phyloP scores from a whole-genome alignment of 2,797 vertebrate species.

The Girardinus metallicus region DNA sequence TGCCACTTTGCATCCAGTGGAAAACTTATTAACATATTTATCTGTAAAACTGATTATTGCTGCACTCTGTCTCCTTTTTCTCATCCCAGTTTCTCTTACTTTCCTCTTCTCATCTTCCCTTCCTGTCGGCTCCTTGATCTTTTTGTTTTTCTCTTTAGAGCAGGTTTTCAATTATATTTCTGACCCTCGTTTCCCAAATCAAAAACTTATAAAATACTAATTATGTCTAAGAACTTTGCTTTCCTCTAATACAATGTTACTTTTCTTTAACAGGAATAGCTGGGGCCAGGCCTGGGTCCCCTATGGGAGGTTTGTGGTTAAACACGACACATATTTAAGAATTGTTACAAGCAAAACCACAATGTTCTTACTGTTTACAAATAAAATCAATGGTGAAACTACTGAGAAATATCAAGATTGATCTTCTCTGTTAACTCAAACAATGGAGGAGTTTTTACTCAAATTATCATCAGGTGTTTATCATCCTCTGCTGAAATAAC shows the following conservation, averaged over 20 bases:
- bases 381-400: not conserved
- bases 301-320: not conserved
- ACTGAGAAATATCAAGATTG: not conserved
- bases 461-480: not conserved
- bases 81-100: no score
- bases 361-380: not conserved
- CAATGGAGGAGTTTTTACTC: not conserved
- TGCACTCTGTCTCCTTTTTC: no score
- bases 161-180: no score
- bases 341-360: not conserved
- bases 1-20: no score
- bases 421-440: not conserved
- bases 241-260: not conserved
- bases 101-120: no score
- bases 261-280: not conserved
- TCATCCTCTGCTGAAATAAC: not conserved
- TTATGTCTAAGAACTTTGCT: not conserved
- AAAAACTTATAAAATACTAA: no score
- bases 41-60: no score
- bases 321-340: not conserved
- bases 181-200: no score
- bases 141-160: no score
- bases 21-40: not conserved
- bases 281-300: rapidly evolving
- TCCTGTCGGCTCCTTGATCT: no score